These are phyloP conservation scores for Eutolmus rufibarbis DNA, from an alignment of 2,888 invertebrate genomes.

Conservation along the genomic window DNA sequence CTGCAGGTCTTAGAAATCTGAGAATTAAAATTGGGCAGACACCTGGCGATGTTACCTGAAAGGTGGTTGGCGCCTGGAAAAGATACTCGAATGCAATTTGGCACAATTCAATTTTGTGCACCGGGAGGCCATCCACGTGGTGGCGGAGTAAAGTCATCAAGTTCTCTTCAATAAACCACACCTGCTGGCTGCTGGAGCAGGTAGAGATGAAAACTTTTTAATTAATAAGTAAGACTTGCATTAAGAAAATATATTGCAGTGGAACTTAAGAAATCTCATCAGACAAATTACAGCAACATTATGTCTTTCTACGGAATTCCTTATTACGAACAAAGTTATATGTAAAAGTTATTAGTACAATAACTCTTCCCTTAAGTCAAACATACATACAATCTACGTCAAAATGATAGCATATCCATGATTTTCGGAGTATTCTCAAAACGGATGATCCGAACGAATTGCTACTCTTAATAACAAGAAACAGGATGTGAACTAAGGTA, in stretches of 20 bases:
- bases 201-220: background rate
- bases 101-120: background rate
- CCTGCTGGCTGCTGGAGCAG: background rate
- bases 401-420: no score
- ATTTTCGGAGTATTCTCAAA: no score
- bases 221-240: background rate
- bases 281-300: background rate
- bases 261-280: background rate
- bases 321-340: background rate
- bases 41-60: background rate
- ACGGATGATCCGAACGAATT: no score
- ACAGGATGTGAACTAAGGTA: no score
- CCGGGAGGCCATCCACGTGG: background rate
- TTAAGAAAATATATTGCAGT: background rate
- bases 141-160: background rate
- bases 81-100: background rate
- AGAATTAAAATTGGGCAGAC: background rate
- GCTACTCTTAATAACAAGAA: no score
- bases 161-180: background rate
- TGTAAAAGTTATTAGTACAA: no score
- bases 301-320: background rate
- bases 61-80: background rate
- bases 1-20: background rate
- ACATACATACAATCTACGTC: no score
- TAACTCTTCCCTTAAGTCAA: no score